These are phyloP conservation scores for Antidorcas marsupialis DNA, from an alignment of 2,113 vertebrate species.

Conservation along the genomic window DNA sequence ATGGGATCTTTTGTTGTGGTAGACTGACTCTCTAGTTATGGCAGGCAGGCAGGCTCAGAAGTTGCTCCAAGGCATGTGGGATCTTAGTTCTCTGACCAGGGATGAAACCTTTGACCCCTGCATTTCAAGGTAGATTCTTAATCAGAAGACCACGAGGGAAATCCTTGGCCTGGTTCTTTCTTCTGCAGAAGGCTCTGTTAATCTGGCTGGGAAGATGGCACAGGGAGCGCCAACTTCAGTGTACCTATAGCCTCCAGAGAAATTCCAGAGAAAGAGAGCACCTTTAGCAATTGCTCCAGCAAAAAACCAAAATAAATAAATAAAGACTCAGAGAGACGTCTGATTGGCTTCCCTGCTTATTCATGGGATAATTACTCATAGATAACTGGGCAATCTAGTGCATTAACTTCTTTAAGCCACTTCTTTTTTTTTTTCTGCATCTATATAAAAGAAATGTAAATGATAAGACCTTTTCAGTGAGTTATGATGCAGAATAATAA, in stretches of 20 bases:
- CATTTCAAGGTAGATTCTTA: not conserved
- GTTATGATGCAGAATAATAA: not conserved
- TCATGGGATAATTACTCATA: not conserved
- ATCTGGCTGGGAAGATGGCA: not conserved
- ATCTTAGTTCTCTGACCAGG: not conserved
- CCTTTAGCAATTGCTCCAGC: not conserved
- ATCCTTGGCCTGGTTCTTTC: not conserved
- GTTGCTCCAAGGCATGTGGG: not conserved
- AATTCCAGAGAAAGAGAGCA: not conserved
- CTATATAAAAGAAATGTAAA: not conserved
- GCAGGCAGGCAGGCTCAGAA: not conserved
- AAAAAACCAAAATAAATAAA: not conserved
- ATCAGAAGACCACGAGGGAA: not conserved
- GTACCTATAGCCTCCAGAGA: not conserved
- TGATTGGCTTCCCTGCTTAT: not conserved
- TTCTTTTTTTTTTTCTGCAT: not conserved
- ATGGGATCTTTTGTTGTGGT: not conserved
- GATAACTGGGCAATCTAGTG: not conserved
- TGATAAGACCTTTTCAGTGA: not conserved
- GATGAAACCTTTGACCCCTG: not conserved
- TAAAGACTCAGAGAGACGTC: not conserved
- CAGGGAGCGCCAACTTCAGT: not conserved
- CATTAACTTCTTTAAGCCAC: not conserved
- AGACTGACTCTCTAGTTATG: not conserved
- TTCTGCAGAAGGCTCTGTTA: not conserved